Evolutionary conservation across 2,888 invertebrate species (phyloP).

Genomic region (Coronaproctus castanopsis): DNA sequence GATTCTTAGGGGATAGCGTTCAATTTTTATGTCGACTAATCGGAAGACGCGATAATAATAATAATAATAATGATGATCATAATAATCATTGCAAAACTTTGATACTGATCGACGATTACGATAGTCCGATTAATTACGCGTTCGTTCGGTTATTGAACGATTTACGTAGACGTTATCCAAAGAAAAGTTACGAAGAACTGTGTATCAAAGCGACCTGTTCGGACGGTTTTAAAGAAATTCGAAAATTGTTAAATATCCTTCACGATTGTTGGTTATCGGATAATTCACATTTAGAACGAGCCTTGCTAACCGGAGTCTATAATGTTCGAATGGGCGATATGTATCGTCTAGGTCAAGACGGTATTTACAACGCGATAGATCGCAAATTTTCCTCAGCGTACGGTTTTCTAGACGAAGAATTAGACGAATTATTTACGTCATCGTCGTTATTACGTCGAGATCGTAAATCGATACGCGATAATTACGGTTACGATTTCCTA

Average conservation of each 20-base stretch:
- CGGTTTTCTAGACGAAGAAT: neutral
- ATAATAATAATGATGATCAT: too few relatives aligned
- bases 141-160: neutral
- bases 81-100: neutral
- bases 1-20: neutral
- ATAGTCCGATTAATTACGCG: neutral
- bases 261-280: neutral
- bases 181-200: neutral
- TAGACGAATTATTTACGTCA: neutral
- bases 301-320: neutral
- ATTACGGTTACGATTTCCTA: neutral
- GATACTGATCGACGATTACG: neutral
- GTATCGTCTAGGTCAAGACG: neutral
- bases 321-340: neutral
- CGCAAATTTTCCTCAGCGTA: neutral
- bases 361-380: too few relatives aligned
- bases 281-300: neutral
- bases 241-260: neutral
- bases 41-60: too few relatives aligned
- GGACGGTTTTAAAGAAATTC: neutral
- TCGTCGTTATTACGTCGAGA: neutral
- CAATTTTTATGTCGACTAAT: neutral
- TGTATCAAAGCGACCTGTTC: neutral
- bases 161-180: neutral
- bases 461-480: neutral